phyloP scores from a whole-genome alignment of 2,888 invertebrate species.

The Eulithis testata region DNA sequence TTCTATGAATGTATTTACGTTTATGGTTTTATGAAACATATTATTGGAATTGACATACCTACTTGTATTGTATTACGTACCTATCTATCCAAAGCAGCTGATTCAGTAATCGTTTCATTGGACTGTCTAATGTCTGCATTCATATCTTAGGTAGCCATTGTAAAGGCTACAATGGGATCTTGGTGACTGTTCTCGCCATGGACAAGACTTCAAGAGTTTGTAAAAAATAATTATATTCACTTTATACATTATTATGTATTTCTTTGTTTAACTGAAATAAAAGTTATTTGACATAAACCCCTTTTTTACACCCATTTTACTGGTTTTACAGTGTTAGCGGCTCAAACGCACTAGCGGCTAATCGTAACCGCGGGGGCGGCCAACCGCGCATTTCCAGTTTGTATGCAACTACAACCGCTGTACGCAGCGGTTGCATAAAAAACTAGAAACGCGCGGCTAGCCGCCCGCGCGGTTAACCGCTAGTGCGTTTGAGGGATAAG shows the following conservation, averaged over 20 bases:
- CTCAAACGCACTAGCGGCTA: too few relatives aligned
- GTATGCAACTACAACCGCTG: too few relatives aligned
- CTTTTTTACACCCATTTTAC: neutral
- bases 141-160: conserved; percentile 61
- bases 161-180: conserved; percentile 70
- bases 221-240: conserved; percentile 77
- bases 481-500: too few relatives aligned
- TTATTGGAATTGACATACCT: conserved; percentile 2
- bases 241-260: conserved; percentile 71
- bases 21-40: conserved; percentile 7
- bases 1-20: neutral
- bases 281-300: conserved; percentile 74
- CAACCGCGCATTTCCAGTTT: too few relatives aligned
- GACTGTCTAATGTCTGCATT: conserved; percentile 67
- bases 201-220: conserved; percentile 72
- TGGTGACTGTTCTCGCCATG: conserved; percentile 71
- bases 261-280: conserved; percentile 82
- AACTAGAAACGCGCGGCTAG: too few relatives aligned
- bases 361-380: too few relatives aligned
- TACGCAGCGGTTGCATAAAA: too few relatives aligned
- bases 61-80: neutral
- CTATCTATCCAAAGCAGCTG: conserved; percentile 28
- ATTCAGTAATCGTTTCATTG: conserved; percentile 51
- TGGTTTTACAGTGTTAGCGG: too few relatives aligned
- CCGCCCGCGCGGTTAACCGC: too few relatives aligned